A percentile compares a stretch with the other conserved stretches of the same genome.
Evolutionary conservation across 2,113 vertebrate genomes (phyloP).

Genomic region (Tachycineta bicolor): DNA sequence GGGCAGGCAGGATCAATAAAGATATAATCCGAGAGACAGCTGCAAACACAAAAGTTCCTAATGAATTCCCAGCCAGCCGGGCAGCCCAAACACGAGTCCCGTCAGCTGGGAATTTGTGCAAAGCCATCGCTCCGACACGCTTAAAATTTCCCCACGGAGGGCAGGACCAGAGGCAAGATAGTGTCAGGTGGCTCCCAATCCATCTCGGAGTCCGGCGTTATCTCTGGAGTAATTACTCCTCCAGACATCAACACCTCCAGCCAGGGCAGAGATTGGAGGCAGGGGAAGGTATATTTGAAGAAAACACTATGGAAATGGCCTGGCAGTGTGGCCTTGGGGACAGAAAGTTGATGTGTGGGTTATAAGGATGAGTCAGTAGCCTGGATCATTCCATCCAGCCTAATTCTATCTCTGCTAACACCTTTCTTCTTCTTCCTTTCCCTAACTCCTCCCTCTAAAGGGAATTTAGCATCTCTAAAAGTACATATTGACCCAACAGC

Average conservation of each 20-base stretch:
- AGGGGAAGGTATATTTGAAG: neutral
- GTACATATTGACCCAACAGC: neutral
- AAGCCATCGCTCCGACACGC: slow-evolving; percentile 4
- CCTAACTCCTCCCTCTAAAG: neutral
- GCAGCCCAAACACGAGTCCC: slow-evolving; percentile 17
- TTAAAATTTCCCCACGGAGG: slow-evolving; percentile 48
- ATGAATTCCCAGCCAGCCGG: slow-evolving; percentile 65
- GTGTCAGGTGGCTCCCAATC: neutral
- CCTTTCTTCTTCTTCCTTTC: neutral
- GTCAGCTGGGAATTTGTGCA: slow-evolving; percentile 57
- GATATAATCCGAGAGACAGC: slow-evolving; percentile 69
- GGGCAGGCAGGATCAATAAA: slow-evolving; percentile 74
- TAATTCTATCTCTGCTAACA: neutral
- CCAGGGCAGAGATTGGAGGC: neutral
- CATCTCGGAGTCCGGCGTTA: neutral
- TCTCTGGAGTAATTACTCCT: neutral
- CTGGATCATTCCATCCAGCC: neutral
- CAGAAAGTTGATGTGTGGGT: neutral
- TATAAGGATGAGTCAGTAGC: neutral
- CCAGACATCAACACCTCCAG: neutral
- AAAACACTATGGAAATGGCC: neutral
- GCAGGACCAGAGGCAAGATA: neutral
- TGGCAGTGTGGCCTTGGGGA: neutral
- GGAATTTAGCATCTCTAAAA: neutral
- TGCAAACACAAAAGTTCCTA: slow-evolving; percentile 71